Evolutionary conservation across 1,140 invertebrate species (phyloP), one percentile per base, ranked within the genome.

Genomic region (Polyergus mexicanus): DNA sequence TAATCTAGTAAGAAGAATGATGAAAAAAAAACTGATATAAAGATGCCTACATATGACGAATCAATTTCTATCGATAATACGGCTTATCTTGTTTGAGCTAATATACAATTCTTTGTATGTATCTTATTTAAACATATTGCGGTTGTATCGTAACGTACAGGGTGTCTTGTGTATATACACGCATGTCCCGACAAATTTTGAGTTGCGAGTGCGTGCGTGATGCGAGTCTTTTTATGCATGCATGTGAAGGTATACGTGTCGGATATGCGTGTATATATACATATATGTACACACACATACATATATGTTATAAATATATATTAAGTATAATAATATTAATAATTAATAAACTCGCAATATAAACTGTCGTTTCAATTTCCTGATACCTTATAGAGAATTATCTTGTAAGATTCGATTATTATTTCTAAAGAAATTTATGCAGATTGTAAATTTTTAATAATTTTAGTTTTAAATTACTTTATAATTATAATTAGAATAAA

Each of bases 281-380:
- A 91, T 91, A 91, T 90, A 91, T 90, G 78, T 60, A 51, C 62
- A 68, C 63, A 76, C 35, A 76, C 92, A 91, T 92, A 92, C 77
- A 91, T 91, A 92, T 92, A 91, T 85, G 91, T 91, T 90, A 90
- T 89, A 88, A 84, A 87, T 69, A 93, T 69, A 93, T 66, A 93
- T 66, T 74, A 71, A 84, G 63, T 87, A 86, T 86, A 86, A 83
- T 90, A 88, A 89, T 93, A 93, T 93, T 91, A 92, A 93, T 87
- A 83, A 93, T 92, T 89, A 92, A 91, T 92, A 93, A 92, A 93
- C 84, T 87, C 83, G 86, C 89, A 92, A 86, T 91, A 89, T 91
- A 90, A 51, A 72, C 41, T 77, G 77, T 83, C 74, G 69, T 60
- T 81, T 88, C 32, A 80, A 80, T 85, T 78, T 78, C 7, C 8